Evolutionary conservation across 2,113 vertebrate species (phyloP), one percentile per base, ranked within the genome.

Genomic region (Suncus etruscus): DNA sequence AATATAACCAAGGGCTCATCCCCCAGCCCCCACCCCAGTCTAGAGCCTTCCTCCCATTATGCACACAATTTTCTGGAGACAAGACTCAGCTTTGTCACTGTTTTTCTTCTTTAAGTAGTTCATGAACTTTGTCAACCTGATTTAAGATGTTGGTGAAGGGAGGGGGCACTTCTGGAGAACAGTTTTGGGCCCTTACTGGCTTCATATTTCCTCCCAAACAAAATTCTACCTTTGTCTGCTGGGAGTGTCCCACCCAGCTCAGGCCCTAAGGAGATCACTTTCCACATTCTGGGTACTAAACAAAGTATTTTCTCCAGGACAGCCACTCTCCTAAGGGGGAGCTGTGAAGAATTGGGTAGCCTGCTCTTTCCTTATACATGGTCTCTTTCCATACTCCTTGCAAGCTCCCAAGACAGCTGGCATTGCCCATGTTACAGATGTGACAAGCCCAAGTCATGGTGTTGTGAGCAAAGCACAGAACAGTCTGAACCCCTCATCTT

Each of bases 181-280:
- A 82, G 31, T 47, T 87, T 94, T 95, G 94, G 58, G 29, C 83
- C 88, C 87, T 86, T 61, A 50, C 68, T 61, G 48, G 72, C 47
- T 75, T 87, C 82, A 58, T 68, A 12, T 81, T 86, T 95, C 95
- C 94, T 91, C 95, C 77, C 89, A 95, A 91, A 88, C 92, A 96
- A 94, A 96, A 90, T 87, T 83, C 86, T 95, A 58, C 69, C 92
- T 96, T 96, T 96, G 92, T 95, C 80, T 96, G 50, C 73, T 90
- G 50, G 80, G 77, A 81, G 86, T 0, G 11, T 27, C 89, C 88
- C 15, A 1, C 88, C 92, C 86, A 91, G 86, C 86, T 94, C 90
- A 5, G 8, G 27, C 61, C 83, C 61, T 14, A 51, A 80, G 66
- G 63, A 82, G 77, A 66, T n/a, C 0, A 0, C 29, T 68, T 90